Conservation (phyloP, 2,797 vertebrate species). For the Linurgus olivaceus region DNA sequence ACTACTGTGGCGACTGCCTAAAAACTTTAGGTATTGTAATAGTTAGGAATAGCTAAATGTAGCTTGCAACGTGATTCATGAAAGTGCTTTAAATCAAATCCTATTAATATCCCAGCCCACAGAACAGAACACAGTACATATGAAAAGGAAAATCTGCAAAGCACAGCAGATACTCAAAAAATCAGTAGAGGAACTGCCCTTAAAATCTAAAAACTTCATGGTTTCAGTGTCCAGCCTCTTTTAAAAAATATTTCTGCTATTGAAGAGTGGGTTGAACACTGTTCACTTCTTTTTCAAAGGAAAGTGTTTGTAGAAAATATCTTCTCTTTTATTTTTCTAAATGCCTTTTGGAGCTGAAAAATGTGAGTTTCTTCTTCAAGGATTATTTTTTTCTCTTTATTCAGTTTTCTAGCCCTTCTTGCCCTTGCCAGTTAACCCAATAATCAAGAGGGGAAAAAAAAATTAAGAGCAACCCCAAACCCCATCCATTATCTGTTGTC, state of each 20-base stretch:
- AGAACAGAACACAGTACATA: background rate
- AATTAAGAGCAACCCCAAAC: background rate
- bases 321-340: background rate
- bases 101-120: constrained; percentile 35
- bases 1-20: background rate
- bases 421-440: background rate
- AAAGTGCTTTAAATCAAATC: background rate
- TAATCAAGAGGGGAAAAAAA: background rate
- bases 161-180: constrained; percentile 14
- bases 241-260: background rate
- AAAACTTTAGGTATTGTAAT: background rate
- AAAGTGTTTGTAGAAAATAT: background rate
- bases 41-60: background rate
- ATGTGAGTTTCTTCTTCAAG: background rate
- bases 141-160: constrained; percentile 20
- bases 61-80: constrained; percentile 7
- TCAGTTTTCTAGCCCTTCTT: background rate
- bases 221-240: background rate
- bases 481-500: background rate
- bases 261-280: background rate
- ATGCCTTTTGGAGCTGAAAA: background rate
- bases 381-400: background rate
- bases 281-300: background rate
- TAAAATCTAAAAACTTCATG: background rate
- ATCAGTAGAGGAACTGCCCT: background rate